These are phyloP conservation scores for Ornithoptera priamus DNA, from an alignment of 2,888 invertebrate genomes.

Conservation along the genomic window DNA sequence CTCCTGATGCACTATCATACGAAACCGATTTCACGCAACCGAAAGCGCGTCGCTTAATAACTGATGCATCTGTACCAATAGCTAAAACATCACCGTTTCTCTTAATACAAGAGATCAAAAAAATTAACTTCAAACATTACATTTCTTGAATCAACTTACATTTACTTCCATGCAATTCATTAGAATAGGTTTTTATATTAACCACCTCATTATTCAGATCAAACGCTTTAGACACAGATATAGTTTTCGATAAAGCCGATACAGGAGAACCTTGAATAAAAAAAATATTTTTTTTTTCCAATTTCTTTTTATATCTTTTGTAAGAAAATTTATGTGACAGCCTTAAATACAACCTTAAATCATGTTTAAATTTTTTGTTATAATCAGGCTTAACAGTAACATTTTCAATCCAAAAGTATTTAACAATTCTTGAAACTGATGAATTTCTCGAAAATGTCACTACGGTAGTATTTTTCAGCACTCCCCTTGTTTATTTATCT, in stretches of 20 bases:
- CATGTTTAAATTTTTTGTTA: no score
- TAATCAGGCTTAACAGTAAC: no score
- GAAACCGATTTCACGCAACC: conserved; percentile 50
- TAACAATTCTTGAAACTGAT: no score
- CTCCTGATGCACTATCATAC: conserved; percentile 43
- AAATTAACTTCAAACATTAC: no score
- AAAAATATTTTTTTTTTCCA: not conserved
- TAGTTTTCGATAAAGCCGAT: conserved; percentile 26
- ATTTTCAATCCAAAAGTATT: no score
- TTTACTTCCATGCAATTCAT: conserved; percentile 15
- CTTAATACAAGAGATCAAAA: no score
- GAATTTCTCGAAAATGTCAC: no score
- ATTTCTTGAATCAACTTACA: conserved; percentile 1
- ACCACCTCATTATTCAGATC: conserved; percentile 35
- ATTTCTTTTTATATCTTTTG: no score
- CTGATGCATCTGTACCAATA: conserved; percentile 45
- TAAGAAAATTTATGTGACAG: no score
- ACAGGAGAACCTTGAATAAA: conserved; percentile 8
- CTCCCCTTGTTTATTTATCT: no score
- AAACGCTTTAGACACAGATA: conserved; percentile 33
- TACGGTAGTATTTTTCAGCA: no score
- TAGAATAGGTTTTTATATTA: conserved; percentile 2
- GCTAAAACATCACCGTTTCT: conserved; percentile 38
- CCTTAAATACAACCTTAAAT: no score
- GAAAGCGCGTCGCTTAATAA: conserved; percentile 44